Percentiles rank a stretch among this genome's conserved stretches.
Evolutionary conservation across 2,797 vertebrate genomes (phyloP).

Genomic region (Lepilemur ruficaudatus): DNA sequence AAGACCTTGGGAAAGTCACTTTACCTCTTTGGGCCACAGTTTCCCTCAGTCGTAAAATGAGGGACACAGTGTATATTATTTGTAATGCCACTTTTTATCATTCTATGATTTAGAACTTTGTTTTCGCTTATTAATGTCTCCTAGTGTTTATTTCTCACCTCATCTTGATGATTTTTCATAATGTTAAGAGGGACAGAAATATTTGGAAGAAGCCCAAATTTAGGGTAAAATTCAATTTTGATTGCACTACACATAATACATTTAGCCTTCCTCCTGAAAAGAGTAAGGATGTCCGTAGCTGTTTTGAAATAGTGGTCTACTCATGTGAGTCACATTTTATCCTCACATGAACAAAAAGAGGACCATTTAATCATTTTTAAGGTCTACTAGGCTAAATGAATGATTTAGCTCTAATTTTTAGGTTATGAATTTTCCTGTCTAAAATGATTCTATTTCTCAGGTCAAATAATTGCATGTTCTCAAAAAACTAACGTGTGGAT

Average conservation of each 20-base stretch:
- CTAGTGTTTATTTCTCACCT: conserved; percentile 14
- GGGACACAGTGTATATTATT: background rate
- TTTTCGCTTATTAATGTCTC: background rate
- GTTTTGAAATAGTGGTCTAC: background rate
- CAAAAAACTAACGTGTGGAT: background rate
- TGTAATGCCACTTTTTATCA: background rate
- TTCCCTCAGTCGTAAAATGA: background rate
- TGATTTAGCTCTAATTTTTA: conserved; percentile 43
- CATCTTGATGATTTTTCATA: background rate
- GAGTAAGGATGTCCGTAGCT: background rate
- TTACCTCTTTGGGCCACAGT: background rate
- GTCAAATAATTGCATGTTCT: conserved; percentile 28
- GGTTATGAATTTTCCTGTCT: background rate
- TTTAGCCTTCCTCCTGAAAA: background rate
- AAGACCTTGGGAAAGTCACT: conserved; percentile 40
- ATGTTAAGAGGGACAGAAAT: conserved; percentile 26
- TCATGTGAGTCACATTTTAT: background rate
- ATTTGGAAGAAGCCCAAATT: background rate
- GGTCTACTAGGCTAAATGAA: background rate
- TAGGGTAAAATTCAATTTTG: conserved; percentile 11
- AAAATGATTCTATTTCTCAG: conserved; percentile 49
- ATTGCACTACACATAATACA: background rate
- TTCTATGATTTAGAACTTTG: background rate
- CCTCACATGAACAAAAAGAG: background rate
- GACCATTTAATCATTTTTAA: conserved; percentile 17